These are phyloP conservation scores for Oryzias sinensis DNA, from an alignment of 2,797 vertebrate genomes.

Conservation along the genomic window DNA sequence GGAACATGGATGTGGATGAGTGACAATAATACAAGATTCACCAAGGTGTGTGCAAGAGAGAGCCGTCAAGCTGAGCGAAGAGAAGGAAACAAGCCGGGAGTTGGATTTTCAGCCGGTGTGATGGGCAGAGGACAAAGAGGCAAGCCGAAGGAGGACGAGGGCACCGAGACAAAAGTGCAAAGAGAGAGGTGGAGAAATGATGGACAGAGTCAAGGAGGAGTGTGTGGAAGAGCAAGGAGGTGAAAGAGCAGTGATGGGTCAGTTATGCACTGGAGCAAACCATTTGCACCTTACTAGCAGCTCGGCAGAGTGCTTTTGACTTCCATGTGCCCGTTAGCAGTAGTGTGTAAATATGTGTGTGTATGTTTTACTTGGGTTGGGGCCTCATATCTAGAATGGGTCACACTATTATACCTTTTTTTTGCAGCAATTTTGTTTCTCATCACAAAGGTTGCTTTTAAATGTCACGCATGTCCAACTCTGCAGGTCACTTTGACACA, in stretches of 20 bases:
- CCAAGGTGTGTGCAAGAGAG: slow-evolving; percentile 37
- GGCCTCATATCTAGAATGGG: slow-evolving; percentile 58
- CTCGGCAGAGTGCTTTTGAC: slow-evolving; percentile 63
- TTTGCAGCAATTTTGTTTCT: slow-evolving; percentile 58
- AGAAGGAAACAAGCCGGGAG: slow-evolving; percentile 30
- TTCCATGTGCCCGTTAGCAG: slow-evolving; percentile 21
- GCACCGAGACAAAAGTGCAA: slow-evolving; percentile 38
- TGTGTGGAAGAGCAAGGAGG: slow-evolving; percentile 59
- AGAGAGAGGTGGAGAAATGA: slow-evolving; percentile 57
- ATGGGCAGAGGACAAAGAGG: slow-evolving; percentile 53
- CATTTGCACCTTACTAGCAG: slow-evolving; percentile 70
- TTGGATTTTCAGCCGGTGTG: slow-evolving; percentile 34
- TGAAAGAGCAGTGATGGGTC: slow-evolving; percentile 55
- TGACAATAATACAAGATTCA: slow-evolving; percentile 55
- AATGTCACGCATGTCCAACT: slow-evolving; percentile 69
- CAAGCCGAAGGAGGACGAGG: slow-evolving; percentile 29
- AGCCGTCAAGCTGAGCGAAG: slow-evolving; percentile 31
- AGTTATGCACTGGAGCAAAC: slow-evolving; percentile 63
- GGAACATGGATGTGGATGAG: slow-evolving; percentile 56
- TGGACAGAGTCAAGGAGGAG: slow-evolving; percentile 64
- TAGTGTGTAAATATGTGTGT: slow-evolving; percentile 9
- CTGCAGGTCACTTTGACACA: slow-evolving; percentile 53
- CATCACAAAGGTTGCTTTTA: slow-evolving; percentile 51
- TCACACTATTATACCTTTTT: slow-evolving; percentile 53
- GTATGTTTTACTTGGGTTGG: slow-evolving; percentile 34